A percentile compares a stretch with the other conserved stretches of the same genome.
phyloP scores from a whole-genome alignment of 2,797 vertebrate species.

The Emydoidea blandingii region DNA sequence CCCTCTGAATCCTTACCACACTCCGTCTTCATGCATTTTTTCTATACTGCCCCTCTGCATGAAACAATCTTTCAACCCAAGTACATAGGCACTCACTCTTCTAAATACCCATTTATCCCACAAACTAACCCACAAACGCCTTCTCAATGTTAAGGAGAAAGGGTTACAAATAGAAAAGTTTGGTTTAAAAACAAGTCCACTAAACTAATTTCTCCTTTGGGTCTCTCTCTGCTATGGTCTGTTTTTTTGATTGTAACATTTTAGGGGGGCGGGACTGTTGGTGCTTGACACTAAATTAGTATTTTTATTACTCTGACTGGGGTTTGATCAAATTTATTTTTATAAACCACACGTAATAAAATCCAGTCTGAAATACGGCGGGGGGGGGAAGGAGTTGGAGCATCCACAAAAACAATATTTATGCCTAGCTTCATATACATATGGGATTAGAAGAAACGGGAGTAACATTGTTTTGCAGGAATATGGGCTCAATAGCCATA shows the following conservation, averaged over 20 bases:
- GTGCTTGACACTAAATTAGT: background rate
- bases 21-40: background rate
- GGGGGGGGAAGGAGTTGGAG: background rate
- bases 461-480: background rate
- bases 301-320: background rate
- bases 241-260: background rate
- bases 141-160: background rate
- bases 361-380: background rate
- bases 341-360: background rate
- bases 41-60: background rate
- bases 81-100: background rate
- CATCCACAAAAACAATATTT: background rate
- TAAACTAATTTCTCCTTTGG: background rate
- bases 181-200: background rate
- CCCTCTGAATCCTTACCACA: background rate
- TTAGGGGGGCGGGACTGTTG: background rate
- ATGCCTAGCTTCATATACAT: background rate
- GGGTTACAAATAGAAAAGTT: background rate
- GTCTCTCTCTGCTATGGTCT: background rate
- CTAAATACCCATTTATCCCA: background rate
- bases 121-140: background rate
- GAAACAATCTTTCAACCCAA: background rate
- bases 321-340: background rate
- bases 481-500: background rate
- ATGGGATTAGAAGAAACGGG: background rate